Conservation (phyloP, 2,113 vertebrate species). For the Odocoileus virginianus region DNA sequence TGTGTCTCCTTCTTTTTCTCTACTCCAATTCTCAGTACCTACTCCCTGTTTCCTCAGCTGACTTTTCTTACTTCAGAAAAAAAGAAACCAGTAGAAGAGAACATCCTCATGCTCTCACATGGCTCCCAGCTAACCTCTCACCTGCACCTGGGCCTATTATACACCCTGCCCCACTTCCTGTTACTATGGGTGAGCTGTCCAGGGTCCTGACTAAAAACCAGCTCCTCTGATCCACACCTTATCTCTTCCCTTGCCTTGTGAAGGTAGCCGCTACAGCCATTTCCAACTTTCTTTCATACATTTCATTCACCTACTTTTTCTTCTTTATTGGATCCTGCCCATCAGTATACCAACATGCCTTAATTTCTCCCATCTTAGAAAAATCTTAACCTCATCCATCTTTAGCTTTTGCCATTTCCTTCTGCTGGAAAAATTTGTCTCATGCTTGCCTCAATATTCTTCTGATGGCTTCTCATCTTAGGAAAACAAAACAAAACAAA, state of each 20-base stretch:
- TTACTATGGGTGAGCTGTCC: not conserved
- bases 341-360: not conserved
- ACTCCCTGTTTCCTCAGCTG: not conserved
- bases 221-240: not conserved
- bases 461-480: not conserved
- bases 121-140: not conserved
- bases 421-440: not conserved
- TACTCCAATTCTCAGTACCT: not conserved
- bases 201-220: not conserved
- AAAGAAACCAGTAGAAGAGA: not conserved
- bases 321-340: not conserved
- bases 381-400: not conserved
- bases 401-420: constrained; percentile 21
- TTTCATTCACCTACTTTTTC: not conserved
- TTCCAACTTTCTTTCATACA: not conserved
- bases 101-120: fast-evolving
- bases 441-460: not conserved
- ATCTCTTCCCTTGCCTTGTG: not conserved
- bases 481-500: not conserved
- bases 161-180: fast-evolving
- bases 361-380: not conserved
- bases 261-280: not conserved
- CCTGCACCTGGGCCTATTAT: fast-evolving
- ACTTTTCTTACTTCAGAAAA: not conserved
- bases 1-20: not conserved